phyloP scores from a whole-genome alignment of 2,113 vertebrate species.

The Erythrolamprus reginae region DNA sequence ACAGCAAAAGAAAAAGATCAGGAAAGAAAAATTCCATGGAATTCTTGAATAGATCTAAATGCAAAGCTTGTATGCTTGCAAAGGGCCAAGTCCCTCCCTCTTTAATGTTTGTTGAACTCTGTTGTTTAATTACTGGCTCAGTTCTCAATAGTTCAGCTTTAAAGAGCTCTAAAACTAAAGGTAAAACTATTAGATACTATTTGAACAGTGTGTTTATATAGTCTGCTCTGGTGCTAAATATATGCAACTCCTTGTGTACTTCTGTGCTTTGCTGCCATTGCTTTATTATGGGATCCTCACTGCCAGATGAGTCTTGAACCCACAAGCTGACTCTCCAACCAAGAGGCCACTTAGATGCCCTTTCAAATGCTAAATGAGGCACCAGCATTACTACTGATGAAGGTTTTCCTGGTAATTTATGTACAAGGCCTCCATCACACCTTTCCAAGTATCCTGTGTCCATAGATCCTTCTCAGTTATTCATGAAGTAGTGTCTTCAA shows the following conservation, averaged over 20 bases:
- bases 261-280: neutral
- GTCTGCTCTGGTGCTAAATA: neutral
- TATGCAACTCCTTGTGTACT: neutral
- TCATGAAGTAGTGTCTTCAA: constrained; percentile 1
- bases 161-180: neutral
- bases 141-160: neutral
- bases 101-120: neutral
- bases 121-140: neutral
- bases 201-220: neutral
- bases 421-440: neutral
- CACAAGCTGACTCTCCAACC: neutral
- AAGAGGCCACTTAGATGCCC: neutral
- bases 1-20: neutral
- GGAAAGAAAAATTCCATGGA: neutral
- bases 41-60: neutral
- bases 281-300: neutral
- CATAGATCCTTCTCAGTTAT: constrained; percentile 1
- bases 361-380: constrained; percentile 14
- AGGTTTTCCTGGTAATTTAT: neutral
- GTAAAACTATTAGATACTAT: neutral
- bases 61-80: neutral
- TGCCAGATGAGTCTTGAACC: neutral
- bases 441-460: neutral
- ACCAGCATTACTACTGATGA: neutral
- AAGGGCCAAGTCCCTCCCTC: neutral